These are phyloP conservation scores for Idaea aversata DNA, from an alignment of 2,888 invertebrate species.

Conservation along the genomic window DNA sequence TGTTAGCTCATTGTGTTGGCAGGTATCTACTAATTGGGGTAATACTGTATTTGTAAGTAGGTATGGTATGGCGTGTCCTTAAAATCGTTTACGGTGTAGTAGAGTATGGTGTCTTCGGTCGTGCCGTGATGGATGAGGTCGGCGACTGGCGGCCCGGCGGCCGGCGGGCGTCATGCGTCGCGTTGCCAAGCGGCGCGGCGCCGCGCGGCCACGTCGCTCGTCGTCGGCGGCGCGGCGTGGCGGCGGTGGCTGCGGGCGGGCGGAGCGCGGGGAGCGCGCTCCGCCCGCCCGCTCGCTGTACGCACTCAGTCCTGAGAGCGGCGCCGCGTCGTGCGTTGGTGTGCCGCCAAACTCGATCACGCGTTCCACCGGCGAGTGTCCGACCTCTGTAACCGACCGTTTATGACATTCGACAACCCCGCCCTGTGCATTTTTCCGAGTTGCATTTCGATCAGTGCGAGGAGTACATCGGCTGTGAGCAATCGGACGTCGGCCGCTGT, in stretches of 20 bases:
- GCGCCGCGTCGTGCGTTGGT: slow-evolving; percentile 58
- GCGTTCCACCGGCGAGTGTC: slow-evolving; percentile 60
- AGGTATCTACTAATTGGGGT: no score
- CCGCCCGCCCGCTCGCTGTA: slow-evolving; percentile 42
- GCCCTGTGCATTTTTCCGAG: slow-evolving; percentile 75
- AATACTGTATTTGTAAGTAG: no score
- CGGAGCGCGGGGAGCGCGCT: slow-evolving; percentile 40
- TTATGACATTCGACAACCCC: slow-evolving; percentile 78
- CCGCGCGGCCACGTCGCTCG: slow-evolving; percentile 29
- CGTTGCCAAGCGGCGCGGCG: slow-evolving; percentile 33
- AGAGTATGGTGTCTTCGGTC: slow-evolving; percentile 21
- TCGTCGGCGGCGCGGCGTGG: slow-evolving; percentile 45
- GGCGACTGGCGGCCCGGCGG: slow-evolving; percentile 32
- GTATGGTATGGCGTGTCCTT: no score
- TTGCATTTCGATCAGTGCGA: slow-evolving; percentile 71
- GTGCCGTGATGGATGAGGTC: slow-evolving; percentile 26
- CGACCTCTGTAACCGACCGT: slow-evolving; percentile 74
- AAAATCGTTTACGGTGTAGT: background rate
- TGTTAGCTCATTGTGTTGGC: no score
- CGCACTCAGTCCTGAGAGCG: slow-evolving; percentile 56
- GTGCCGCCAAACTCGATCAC: slow-evolving; percentile 38
- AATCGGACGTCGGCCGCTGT: slow-evolving; percentile 46
- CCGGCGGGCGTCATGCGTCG: slow-evolving; percentile 21
- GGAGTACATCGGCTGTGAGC: slow-evolving; percentile 60
- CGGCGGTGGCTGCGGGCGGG: slow-evolving; percentile 43